Conservation (phyloP, 2,113 vertebrate genomes). For the Pangasianodon gigas region DNA sequence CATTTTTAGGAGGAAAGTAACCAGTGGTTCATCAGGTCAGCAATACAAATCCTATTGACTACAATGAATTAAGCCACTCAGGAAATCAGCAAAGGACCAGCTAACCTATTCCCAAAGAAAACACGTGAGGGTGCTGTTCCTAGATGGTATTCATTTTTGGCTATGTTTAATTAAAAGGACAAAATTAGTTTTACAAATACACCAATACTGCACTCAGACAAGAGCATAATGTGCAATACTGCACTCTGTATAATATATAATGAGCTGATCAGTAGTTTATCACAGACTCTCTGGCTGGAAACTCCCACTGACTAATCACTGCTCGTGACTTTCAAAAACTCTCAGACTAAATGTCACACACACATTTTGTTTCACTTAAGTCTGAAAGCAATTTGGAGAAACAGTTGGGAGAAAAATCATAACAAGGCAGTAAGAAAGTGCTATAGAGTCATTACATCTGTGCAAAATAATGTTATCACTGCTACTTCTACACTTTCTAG, state of each 20-base stretch:
- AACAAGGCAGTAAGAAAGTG: not conserved
- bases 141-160: not conserved
- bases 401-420: no score
- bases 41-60: not conserved
- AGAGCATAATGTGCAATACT: no score
- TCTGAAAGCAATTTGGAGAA: no score
- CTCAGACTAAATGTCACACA: not conserved
- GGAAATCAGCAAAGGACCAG: not conserved
- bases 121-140: slow-evolving; percentile 61
- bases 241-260: not conserved
- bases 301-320: slow-evolving; percentile 12
- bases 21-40: not conserved
- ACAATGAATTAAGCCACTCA: not conserved
- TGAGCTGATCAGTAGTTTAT: not conserved
- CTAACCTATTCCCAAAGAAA: not conserved
- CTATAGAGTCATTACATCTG: not conserved
- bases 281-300: not conserved
- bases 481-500: not conserved
- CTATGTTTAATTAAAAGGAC: not conserved
- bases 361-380: not conserved
- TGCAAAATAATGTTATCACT: not conserved
- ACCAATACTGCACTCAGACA: not conserved
- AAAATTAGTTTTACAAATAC: not conserved
- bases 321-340: not conserved
- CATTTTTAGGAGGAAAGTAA: not conserved